phyloP scores from a whole-genome alignment of 2,888 invertebrate genomes.

The Clepsis dumicolana region DNA sequence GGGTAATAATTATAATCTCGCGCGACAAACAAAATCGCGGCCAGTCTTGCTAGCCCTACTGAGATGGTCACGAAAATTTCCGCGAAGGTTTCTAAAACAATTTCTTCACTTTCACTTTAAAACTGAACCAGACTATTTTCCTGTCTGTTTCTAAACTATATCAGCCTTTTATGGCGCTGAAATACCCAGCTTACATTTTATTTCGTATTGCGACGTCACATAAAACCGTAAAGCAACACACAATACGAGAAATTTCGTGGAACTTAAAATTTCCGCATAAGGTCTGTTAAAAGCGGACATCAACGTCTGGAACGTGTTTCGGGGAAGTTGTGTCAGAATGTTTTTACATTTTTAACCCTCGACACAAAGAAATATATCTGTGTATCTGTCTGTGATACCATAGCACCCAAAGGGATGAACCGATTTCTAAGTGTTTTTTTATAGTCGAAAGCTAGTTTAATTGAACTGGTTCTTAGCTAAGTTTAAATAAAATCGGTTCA shows the following conservation, averaged over 20 bases:
- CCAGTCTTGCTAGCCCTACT: too few relatives aligned
- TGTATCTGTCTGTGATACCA: too few relatives aligned
- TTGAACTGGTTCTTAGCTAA: too few relatives aligned
- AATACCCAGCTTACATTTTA: slow-evolving; percentile 11
- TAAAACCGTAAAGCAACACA: slow-evolving; percentile 15
- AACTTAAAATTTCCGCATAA: slow-evolving; percentile 30
- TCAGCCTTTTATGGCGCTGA: background rate
- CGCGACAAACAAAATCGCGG: too few relatives aligned
- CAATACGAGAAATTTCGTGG: slow-evolving; percentile 28
- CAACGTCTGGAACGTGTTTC: slow-evolving; percentile 8
- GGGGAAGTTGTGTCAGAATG: slow-evolving; percentile 7
- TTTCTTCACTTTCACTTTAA: too few relatives aligned
- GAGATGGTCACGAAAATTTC: background rate
- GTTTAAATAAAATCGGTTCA: too few relatives aligned
- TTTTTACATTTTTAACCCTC: background rate
- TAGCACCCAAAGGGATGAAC: background rate
- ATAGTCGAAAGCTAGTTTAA: too few relatives aligned
- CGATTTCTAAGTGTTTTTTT: too few relatives aligned
- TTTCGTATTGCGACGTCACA: slow-evolving; percentile 17
- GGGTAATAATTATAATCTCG: too few relatives aligned
- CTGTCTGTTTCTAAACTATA: slow-evolving; percentile 2
- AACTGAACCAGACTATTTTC: background rate
- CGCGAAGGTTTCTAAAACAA: too few relatives aligned
- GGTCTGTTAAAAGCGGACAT: slow-evolving; percentile 23
- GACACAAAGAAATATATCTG: too few relatives aligned